phyloP scores from a whole-genome alignment of 1,140 invertebrate genomes.

The Stegodyphus dumicola region DNA sequence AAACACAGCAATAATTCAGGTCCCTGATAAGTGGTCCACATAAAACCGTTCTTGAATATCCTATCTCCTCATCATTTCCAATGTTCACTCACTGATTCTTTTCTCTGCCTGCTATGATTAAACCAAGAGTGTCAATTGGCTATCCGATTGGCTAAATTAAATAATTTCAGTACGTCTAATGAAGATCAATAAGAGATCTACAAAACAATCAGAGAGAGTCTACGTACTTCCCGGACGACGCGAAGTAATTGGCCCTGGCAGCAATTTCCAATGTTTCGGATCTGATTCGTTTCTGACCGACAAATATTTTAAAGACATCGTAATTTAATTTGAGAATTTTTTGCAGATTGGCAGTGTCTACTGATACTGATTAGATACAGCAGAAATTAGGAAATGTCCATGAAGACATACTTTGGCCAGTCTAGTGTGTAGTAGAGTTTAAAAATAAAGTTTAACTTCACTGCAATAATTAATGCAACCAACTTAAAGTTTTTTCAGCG shows the following conservation, averaged over 20 bases:
- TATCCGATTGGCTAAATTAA: slow-evolving; percentile 59
- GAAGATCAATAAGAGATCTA: slow-evolving; percentile 54
- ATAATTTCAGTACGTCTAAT: slow-evolving; percentile 60
- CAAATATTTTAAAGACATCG: slow-evolving; percentile 52
- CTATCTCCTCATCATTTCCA: slow-evolving; percentile 35
- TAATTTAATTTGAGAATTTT: slow-evolving; percentile 46
- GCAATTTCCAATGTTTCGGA: slow-evolving; percentile 4
- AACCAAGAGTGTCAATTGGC: slow-evolving; percentile 53
- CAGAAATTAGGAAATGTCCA: slow-evolving; percentile 16
- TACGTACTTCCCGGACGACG: slow-evolving; percentile 42
- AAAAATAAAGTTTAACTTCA: too few relatives aligned
- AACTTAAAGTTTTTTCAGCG: too few relatives aligned
- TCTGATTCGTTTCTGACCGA: background rate
- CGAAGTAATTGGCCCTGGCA: slow-evolving; percentile 5
- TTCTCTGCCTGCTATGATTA: slow-evolving; percentile 52
- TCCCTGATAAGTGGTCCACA: slow-evolving; percentile 11
- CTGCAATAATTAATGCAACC: too few relatives aligned
- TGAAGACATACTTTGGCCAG: background rate
- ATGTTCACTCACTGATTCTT: slow-evolving; percentile 56
- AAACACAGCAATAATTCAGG: too few relatives aligned
- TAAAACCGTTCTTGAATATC: slow-evolving; percentile 52
- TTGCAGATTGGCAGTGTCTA: slow-evolving; percentile 46
- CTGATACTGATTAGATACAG: slow-evolving; percentile 58
- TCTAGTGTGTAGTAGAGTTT: background rate
- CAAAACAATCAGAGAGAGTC: slow-evolving; percentile 37